A percentile compares a stretch with the other conserved stretches of the same genome.
Conservation (phyloP, 30 jellyfish, hydroid and myxozoan genomes). For the Aurelia sp. region DNA sequence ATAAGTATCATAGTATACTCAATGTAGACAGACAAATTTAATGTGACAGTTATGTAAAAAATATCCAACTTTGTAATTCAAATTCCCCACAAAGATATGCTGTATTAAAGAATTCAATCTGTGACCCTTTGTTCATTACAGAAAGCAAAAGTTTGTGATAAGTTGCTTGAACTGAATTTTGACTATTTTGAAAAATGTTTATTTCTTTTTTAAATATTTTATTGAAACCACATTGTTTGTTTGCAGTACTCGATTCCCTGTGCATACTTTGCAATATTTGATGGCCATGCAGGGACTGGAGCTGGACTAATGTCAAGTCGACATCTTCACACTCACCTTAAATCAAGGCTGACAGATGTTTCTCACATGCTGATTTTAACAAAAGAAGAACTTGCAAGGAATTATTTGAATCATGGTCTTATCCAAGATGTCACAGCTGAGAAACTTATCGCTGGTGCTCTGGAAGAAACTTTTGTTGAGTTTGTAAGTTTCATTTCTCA, state of each 20-base stretch:
- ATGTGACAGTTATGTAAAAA: too few relatives aligned
- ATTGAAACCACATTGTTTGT: too few relatives aligned
- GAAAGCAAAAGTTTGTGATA: too few relatives aligned
- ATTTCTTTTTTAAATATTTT: not conserved
- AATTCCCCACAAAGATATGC: too few relatives aligned
- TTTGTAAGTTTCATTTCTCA: conserved; percentile 33
- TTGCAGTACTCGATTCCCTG: conserved; percentile 78
- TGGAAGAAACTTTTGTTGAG: conserved; percentile 89
- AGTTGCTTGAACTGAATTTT: too few relatives aligned
- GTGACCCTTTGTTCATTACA: too few relatives aligned
- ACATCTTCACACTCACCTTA: conserved; percentile 60
- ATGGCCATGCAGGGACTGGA: conserved; percentile 99
- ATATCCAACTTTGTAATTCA: too few relatives aligned
- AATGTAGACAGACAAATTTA: too few relatives aligned
- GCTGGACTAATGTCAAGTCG: conserved; percentile 85
- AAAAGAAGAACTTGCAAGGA: conserved; percentile 65
- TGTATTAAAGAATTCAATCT: too few relatives aligned
- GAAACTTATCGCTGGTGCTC: conserved; percentile 85
- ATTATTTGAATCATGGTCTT: conserved; percentile 81
- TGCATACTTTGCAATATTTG: conserved; percentile 91
- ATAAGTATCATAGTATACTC: too few relatives aligned
- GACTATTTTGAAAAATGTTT: too few relatives aligned
- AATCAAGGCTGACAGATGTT: conserved; percentile 70
- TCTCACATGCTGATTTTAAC: conserved; percentile 87
- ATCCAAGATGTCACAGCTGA: conserved; percentile 84